Conservation (phyloP, 2,797 vertebrate genomes). For the Staurois parvus region DNA sequence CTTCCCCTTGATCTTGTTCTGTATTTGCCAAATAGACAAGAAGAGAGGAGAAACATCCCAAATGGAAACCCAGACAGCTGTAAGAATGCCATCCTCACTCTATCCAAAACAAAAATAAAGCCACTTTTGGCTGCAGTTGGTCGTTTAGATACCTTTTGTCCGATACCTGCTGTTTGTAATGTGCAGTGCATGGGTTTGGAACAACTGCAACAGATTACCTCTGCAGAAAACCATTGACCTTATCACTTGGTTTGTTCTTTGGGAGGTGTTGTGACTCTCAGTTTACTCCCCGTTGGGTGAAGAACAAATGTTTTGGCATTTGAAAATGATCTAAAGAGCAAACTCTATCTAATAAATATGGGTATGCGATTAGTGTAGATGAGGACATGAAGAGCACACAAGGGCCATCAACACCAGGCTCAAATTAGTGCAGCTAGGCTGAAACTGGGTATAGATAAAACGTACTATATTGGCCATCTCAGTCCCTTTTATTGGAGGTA, state of each 20-base stretch:
- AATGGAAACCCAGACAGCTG: not conserved
- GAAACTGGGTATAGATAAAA: not conserved
- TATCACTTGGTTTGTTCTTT: not conserved
- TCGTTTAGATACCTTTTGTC: not conserved
- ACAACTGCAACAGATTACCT: not conserved
- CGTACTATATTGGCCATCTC: no score
- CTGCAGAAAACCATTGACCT: not conserved
- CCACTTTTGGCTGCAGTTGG: not conserved
- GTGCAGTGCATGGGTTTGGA: not conserved
- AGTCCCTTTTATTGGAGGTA: no score
- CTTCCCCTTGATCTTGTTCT: not conserved
- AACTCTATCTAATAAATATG: not conserved
- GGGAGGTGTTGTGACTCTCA: not conserved
- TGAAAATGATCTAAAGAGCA: not conserved
- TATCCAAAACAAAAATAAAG: not conserved
- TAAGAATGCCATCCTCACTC: not conserved
- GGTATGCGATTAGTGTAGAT: not conserved
- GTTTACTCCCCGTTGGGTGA: not conserved
- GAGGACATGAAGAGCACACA: not conserved
- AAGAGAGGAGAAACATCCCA: not conserved
- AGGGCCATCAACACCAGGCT: not conserved
- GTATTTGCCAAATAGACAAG: not conserved
- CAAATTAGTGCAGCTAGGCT: not conserved
- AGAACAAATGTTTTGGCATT: not conserved
- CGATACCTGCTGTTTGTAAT: not conserved